Evolutionary conservation across 2,113 vertebrate species (phyloP).

Genomic region (Astatoreochromis straeleni): DNA sequence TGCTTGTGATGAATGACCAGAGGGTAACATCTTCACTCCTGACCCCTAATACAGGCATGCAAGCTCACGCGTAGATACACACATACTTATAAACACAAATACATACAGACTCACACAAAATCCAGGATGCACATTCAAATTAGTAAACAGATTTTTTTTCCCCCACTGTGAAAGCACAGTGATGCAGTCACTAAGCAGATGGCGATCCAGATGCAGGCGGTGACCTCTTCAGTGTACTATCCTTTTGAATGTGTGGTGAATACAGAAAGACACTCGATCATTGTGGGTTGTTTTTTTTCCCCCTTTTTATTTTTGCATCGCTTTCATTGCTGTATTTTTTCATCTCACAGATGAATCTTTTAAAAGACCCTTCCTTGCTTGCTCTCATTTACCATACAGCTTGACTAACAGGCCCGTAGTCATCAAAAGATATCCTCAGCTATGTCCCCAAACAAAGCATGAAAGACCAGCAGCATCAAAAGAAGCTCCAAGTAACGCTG

Average conservation of each 20-base stretch:
- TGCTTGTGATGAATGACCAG: slow-evolving; percentile 72
- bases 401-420: slow-evolving; percentile 26
- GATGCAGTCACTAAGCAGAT: slow-evolving; percentile 30
- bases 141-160: slow-evolving; percentile 10
- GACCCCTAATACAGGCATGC: slow-evolving; percentile 57
- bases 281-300: background rate
- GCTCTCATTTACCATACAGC: slow-evolving; percentile 28
- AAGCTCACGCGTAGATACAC: slow-evolving; percentile 32
- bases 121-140: slow-evolving; percentile 32
- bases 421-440: slow-evolving; percentile 52
- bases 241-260: background rate
- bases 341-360: slow-evolving; percentile 41
- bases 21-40: slow-evolving; percentile 77
- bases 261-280: slow-evolving; percentile 3
- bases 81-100: background rate
- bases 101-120: background rate
- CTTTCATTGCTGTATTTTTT: slow-evolving; percentile 21
- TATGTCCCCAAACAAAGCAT: slow-evolving; percentile 50
- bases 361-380: background rate
- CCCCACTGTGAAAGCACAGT: background rate
- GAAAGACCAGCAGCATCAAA: slow-evolving; percentile 56
- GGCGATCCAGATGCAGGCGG: slow-evolving; percentile 28
- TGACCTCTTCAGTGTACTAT: slow-evolving; percentile 1
- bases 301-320: background rate
- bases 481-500: slow-evolving; percentile 10